Base-by-base conservation (phyloP, 64 coral and sea anemone species). In the Actinia equina region DNA sequence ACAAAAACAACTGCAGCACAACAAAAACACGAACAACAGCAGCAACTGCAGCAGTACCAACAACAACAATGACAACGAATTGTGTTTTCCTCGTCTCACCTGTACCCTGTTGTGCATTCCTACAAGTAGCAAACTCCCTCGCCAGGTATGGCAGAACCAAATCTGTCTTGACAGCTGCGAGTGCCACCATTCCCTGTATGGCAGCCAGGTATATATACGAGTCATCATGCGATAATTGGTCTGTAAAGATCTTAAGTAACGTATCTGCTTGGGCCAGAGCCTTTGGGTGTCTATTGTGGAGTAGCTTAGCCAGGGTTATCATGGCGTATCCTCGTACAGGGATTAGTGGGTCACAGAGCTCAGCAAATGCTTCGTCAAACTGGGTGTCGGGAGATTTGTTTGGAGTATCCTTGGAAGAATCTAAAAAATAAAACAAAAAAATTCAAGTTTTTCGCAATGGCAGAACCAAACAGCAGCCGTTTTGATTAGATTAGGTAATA, bases 151-250 rank as follows among this genome's bases (percentile, higher is more conserved):
- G 85, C 42, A 98, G 87, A 22, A 98, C 95, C 43, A 45, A 49
- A 17, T 94, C 92, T 60, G 92, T 85, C 89, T 88, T 98, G 5
- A 88, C 59, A 45, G 59, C 84, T 18, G 92, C 80, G 26, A 98
- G 87, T 52, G 95, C 92, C 44, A 94, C 95, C 52, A 98, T 86
- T 37, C 92, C 95, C 59, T 98, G 86, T n/a, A 98, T 84, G 44
- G 95, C 92, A 61, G 89, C 95, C 53, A 98, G 92, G 57, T 98
- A 98, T 6, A 98, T 98, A 58, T 94, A 98, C 0, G 95, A 94
- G 77, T 98, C 95, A 79, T 98, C 95, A 54, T 98, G 95, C 4
- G 95, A 25, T 10, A 98, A 59, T 20, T 98, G 95, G 81, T 98
- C 89, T 44, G 87, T 51, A 43, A 98, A 98, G 60, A 98, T 94